A percentile compares a stretch with the other conserved stretches of the same genome.
Conservation (phyloP, 2,113 vertebrate genomes). For the Neotoma lepida region DNA sequence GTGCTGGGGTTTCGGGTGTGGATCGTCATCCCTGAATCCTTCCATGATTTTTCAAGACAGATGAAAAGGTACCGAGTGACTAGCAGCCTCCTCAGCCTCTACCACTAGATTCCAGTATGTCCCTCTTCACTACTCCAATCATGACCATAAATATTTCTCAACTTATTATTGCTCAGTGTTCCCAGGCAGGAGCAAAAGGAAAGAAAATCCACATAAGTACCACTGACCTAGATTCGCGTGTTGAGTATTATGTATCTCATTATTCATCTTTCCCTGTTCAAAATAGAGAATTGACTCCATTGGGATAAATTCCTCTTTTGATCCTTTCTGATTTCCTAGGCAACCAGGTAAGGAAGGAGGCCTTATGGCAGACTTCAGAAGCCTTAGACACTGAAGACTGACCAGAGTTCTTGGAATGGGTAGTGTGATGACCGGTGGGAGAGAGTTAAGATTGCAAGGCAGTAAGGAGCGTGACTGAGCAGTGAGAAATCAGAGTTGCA, state of each 20-base stretch:
- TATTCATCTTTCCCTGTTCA: not conserved
- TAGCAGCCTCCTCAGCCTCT: not conserved
- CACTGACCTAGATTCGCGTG: not conserved
- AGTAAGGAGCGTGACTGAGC: not conserved
- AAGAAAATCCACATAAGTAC: not conserved
- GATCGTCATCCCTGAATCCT: not conserved
- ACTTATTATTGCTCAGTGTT: not conserved
- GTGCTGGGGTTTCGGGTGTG: not conserved
- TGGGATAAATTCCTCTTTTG: not conserved
- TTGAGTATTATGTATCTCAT: not conserved
- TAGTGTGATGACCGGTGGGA: not conserved
- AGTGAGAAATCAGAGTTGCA: not conserved
- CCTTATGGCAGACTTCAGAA: not conserved
- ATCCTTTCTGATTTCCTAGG: not conserved
- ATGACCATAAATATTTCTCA: not conserved
- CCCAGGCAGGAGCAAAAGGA: not conserved
- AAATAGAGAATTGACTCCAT: not conserved
- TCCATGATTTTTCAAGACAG: not conserved
- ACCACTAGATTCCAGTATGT: not conserved
- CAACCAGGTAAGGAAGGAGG: not conserved
- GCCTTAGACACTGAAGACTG: not conserved
- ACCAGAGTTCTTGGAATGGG: not conserved
- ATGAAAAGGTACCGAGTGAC: not conserved
- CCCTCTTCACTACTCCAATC: not conserved
- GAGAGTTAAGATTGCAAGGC: not conserved